Base-by-base conservation (phyloP, 2,888 invertebrate genomes). In the Agrochola litura region DNA sequence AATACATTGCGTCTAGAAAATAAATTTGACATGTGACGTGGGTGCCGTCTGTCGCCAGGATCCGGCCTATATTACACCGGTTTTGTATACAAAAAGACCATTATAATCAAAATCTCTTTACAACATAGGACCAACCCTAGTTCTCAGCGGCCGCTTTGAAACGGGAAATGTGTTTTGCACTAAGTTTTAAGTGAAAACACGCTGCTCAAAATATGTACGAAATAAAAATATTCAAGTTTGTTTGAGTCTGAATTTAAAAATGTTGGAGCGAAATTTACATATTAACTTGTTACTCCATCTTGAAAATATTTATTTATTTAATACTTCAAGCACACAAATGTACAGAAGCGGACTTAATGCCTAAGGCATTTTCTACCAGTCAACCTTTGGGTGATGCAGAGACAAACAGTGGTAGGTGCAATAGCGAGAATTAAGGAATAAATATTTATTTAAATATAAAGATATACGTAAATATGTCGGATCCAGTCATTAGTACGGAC, bases 11-110 rank as follows among this genome's bases (percentile, higher is more conserved):
- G 67, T 46, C 67, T 69, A 72, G 63, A 63, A 74, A 49, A 77
- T 77, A 80, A 81, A 84, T 84, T 88, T 78, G 81, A 85, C 83
- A 80, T 76, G 68, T 77, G 81, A 86, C 37, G 60, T 70, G 73
- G 79, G 79, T 85, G 61, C 49, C 64, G 43, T 58, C 69, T 82
- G 86, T 79, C 73, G 30, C 49, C 43, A 67, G 69, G 22, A 76
- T 73, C 41, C 54, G 58, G 19, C n/a, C 37, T 68, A 54, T 68
- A 52, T 56, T 64, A 63, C 22, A 56, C 22, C 16, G 37, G 68
- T 73, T 66, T 76, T 65, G 46, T 46, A 19, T 16, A 16, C 16
- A 52, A 68, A 54, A 68, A 52, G n/a, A 52, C 12, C 25, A 49
- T 56, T 46, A 54, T 19, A 77, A 63, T 71, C 16, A 58, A 52